Evolutionary conservation across 2,888 invertebrate species (phyloP).

Genomic region (Pachliopta kotzebuea): DNA sequence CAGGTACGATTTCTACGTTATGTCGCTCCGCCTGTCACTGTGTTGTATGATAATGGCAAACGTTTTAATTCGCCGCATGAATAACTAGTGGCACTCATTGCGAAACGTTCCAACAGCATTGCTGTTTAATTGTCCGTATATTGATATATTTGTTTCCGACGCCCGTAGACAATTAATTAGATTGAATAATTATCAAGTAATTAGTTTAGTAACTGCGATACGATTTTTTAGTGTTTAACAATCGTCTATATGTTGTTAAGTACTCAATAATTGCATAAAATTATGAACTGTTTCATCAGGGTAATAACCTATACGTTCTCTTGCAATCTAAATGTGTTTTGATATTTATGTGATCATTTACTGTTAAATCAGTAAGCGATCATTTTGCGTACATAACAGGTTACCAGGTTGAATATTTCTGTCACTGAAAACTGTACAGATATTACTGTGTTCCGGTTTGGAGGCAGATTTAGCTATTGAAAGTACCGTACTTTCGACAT

Average conservation of each 20-base stretch:
- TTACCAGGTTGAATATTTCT: too few species aligned
- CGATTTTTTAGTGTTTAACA: not conserved
- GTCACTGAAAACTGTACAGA: too few species aligned
- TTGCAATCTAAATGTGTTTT: too few species aligned
- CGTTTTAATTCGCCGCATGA: constrained; percentile 13
- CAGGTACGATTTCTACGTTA: constrained; percentile 1
- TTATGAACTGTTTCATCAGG: too few species aligned
- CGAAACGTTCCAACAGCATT: constrained; percentile 26
- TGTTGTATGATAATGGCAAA: constrained; percentile 6
- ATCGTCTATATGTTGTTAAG: not conserved
- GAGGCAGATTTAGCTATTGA: too few species aligned
- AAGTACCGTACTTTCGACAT: too few species aligned
- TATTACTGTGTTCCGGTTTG: too few species aligned
- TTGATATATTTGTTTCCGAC: constrained; percentile 28
- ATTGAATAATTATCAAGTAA: constrained; percentile 20
- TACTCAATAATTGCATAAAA: too few species aligned
- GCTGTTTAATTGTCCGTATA: constrained; percentile 28
- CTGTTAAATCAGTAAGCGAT: too few species aligned
- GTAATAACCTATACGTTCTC: too few species aligned
- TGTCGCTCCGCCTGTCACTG: constrained; percentile 11
- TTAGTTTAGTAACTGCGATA: constrained; percentile 7
- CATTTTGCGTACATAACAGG: too few species aligned
- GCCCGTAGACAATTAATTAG: constrained; percentile 23
- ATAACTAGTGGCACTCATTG: constrained; percentile 12
- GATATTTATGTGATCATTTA: too few species aligned